Evolutionary conservation across 2,113 vertebrate species (phyloP).

Genomic region (Enhydra lutris): DNA sequence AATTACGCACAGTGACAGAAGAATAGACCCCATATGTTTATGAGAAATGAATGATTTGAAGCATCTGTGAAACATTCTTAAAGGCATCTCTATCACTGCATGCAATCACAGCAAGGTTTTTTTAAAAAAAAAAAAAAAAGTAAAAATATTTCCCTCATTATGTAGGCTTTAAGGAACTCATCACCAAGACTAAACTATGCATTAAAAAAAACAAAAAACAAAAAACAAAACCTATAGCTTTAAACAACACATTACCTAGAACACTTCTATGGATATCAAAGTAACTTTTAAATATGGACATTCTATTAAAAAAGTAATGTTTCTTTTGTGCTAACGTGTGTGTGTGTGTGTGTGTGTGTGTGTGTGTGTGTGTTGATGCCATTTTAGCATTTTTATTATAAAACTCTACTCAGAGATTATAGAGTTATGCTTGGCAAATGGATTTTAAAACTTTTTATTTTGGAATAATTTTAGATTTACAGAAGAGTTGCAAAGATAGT

Average conservation of each 20-base stretch:
- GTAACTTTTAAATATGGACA: slow-evolving; percentile 11
- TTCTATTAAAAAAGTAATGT: background rate
- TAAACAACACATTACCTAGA: background rate
- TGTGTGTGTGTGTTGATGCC: background rate
- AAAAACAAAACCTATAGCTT: background rate
- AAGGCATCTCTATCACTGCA: slow-evolving; percentile 59
- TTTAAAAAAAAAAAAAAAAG: background rate
- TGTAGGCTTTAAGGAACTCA: slow-evolving; percentile 23
- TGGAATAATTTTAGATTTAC: slow-evolving; percentile 25
- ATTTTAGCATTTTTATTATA: slow-evolving; percentile 6
- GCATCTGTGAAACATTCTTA: slow-evolving; percentile 75
- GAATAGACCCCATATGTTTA: slow-evolving; percentile 78
- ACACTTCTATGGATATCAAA: background rate
- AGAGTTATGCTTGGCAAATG: background rate
- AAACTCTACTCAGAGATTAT: background rate
- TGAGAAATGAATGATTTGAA: slow-evolving; percentile 73
- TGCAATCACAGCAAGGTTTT: slow-evolving; percentile 64
- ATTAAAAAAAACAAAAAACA: background rate
- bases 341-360: background rate
- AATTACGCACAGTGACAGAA: slow-evolving; percentile 68
- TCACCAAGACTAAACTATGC: background rate
- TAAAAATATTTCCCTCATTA: background rate
- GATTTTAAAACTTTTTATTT: slow-evolving; percentile 9
- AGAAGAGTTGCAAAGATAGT: background rate
- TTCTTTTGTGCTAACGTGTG: background rate